Conservation (phyloP, 2,888 invertebrate genomes). For the Lepetodrilus schrolli region DNA sequence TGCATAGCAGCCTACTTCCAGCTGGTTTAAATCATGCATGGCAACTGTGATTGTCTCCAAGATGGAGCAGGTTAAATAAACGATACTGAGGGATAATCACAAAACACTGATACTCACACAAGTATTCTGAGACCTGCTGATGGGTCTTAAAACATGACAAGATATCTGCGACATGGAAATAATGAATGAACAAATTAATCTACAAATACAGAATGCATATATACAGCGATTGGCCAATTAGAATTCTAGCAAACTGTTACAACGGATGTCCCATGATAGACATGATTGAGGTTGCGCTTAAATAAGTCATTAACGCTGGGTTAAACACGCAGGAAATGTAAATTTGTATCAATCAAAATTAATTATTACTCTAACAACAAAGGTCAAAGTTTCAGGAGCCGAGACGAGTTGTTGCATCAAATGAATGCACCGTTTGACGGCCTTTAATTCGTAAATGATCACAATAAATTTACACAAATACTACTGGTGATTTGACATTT, state of each 20-base stretch:
- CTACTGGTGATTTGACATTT: no score
- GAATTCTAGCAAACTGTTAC: no score
- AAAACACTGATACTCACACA: not conserved
- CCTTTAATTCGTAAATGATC: no score
- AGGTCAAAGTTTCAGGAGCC: slow-evolving; percentile 26
- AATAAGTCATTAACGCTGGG: slow-evolving; percentile 29
- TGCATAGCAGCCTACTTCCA: no score
- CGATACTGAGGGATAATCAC: no score
- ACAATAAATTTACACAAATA: no score
- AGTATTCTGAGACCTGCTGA: not conserved
- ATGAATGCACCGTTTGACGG: not conserved
- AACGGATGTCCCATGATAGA: not conserved
- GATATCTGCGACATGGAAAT: not conserved
- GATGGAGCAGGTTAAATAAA: no score
- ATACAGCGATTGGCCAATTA: no score
- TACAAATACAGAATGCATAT: no score
- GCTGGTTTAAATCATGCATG: no score
- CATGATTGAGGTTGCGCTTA: slow-evolving; percentile 21
- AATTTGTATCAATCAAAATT: slow-evolving; percentile 40
- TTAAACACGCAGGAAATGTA: slow-evolving; percentile 36
- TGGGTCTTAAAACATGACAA: not conserved
- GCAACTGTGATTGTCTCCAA: no score
- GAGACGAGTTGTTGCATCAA: not conserved
- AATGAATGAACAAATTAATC: not conserved
- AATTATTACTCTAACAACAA: slow-evolving; percentile 33